Percentiles rank a stretch among this genome's conserved stretches.
These are phyloP conservation scores for Menidia menidia DNA, from an alignment of 2,797 vertebrate genomes.

Conservation along the genomic window DNA sequence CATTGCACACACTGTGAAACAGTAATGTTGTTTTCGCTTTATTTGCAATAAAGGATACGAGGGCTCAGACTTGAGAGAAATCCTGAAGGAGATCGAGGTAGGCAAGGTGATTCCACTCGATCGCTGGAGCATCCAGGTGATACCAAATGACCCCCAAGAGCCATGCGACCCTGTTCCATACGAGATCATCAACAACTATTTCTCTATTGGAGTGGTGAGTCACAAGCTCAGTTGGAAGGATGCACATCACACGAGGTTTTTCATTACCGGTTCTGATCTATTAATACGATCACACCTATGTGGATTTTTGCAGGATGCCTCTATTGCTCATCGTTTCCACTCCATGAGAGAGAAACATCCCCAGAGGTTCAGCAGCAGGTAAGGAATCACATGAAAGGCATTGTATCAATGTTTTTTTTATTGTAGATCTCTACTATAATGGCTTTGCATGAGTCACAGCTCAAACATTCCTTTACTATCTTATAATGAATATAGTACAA, in stretches of 20 bases:
- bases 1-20: background rate
- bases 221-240: background rate
- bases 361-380: conserved; percentile 97
- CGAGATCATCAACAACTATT: conserved; percentile 97
- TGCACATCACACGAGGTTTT: background rate
- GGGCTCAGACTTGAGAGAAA: conserved; percentile 87
- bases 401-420: background rate
- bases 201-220: conserved; percentile 96
- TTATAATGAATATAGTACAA: no score
- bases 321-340: conserved; percentile 95
- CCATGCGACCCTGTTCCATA: conserved; percentile 91
- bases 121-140: conserved; percentile 91
- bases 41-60: conserved; percentile 85
- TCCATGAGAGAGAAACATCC: conserved; percentile 94
- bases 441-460: background rate
- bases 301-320: conserved; percentile 87
- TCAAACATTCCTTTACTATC: background rate
- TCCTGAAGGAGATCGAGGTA: conserved; percentile 88
- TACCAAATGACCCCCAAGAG: conserved; percentile 82
- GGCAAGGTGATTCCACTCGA: conserved; percentile 85
- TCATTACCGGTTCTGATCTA: background rate
- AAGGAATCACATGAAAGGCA: conserved; percentile 18
- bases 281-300: conserved; percentile 12
- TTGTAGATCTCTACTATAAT: background rate
- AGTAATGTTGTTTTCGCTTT: background rate